Evolutionary conservation across 2,797 vertebrate genomes (phyloP), one percentile per base, ranked within the genome.

Genomic region (Tinamus major): DNA sequence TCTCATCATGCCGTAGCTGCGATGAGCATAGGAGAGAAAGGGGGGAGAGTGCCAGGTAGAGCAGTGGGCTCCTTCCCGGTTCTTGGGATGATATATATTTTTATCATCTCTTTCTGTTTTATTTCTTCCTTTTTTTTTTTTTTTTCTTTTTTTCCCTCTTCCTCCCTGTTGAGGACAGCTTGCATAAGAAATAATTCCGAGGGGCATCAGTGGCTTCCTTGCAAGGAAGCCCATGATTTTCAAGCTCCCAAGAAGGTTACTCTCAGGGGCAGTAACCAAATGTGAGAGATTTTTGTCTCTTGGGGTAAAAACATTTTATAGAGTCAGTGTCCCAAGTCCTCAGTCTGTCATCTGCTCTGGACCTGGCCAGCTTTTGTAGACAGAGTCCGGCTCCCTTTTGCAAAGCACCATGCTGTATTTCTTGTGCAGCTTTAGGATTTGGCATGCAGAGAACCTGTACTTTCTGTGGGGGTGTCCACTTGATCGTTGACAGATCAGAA

Each of bases 21-120:
- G 4, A 5, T 79, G 87, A 39, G 10, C 62, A 6, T 5, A 44
- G 39, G 44, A 39, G 74, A 64, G 20, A 27, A 74, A 56, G 18
- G 41, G 4, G 9, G 39, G 44, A 76, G 55, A 0, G 0, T 0
- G 1, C 33, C 35, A 27, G 1, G 0, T 56, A 31, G 48, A 21
- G 81, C 4, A 1, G 56, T 69, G 61, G n/a, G 44, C 65, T 58
- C 26, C 1, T 37, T 56, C 39, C 68, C 72, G 2, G 24, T 65
- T 58, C 35, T 46, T 59, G 15, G 51, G 27, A 42, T 27, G 35
- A 35, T 35, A 35, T 35, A 8, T 35, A 6, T 35, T 35, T 35
- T 35, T 35, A 21, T 65, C 39, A 44, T 79, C 46, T 29, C 29
- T 53, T 51, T 51, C 48, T 75, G 29, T 70, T 92, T 92, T 65